Evolutionary conservation across 2,113 vertebrate species (phyloP).

Genomic region (Dasyornis broadbenti): DNA sequence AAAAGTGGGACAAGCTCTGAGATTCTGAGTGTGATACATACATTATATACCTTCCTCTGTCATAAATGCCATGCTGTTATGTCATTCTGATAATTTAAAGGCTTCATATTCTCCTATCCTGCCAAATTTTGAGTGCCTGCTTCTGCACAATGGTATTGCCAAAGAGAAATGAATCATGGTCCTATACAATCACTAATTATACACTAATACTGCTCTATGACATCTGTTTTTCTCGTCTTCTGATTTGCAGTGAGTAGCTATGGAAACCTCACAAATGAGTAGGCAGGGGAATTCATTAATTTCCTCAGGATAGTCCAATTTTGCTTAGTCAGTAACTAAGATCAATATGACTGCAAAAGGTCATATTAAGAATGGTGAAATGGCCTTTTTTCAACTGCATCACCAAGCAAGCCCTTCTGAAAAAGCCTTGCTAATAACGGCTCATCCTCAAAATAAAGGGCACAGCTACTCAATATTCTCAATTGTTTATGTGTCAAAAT

Average conservation of each 20-base stretch:
- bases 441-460: neutral
- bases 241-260: slow-evolving; percentile 45
- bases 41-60: neutral
- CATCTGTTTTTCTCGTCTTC: slow-evolving; percentile 44
- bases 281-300: neutral
- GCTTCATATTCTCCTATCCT: neutral
- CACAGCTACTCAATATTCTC: neutral
- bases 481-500: neutral
- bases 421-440: neutral
- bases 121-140: neutral
- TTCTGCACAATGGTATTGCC: slow-evolving; percentile 10
- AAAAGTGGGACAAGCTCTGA: neutral
- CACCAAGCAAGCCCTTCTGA: neutral
- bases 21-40: neutral
- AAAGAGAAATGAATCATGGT: neutral
- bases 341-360: neutral
- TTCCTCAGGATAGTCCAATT: neutral
- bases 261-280: slow-evolving; percentile 35
- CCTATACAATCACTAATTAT: neutral
- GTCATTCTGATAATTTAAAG: neutral
- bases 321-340: slow-evolving; percentile 53
- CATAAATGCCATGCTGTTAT: neutral
- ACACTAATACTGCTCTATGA: neutral
- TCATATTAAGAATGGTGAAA: neutral
- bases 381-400: neutral